Conservation (phyloP, 2,888 invertebrate genomes). For the Geophilus truncorum region DNA sequence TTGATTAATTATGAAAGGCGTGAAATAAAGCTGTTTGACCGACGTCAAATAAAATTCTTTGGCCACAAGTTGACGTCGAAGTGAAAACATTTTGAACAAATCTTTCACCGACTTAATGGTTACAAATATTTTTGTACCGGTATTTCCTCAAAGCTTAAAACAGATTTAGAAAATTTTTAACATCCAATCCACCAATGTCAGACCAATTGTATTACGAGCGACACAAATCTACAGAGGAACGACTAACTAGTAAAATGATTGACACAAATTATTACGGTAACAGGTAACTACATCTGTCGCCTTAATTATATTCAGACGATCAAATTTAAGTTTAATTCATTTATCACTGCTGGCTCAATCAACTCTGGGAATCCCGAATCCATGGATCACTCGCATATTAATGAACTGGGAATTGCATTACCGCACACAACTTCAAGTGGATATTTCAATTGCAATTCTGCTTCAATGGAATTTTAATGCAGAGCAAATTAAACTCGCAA, state of each 20-base stretch:
- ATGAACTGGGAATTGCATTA: slow-evolving; percentile 12
- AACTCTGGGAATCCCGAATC: not conserved
- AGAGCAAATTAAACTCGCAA: not conserved
- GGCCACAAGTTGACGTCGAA: not conserved
- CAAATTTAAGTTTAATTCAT: slow-evolving; percentile 13
- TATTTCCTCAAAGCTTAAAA: too few species aligned
- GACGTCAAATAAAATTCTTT: not conserved
- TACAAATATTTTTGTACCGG: too few species aligned
- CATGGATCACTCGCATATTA: slow-evolving; percentile 18
- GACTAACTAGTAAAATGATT: not conserved
- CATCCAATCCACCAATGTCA: too few species aligned
- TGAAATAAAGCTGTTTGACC: not conserved
- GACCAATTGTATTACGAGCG: not conserved
- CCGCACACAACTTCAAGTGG: not conserved
- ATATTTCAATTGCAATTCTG: not conserved
- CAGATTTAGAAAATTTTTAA: too few species aligned
- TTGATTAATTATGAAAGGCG: slow-evolving; percentile 2
- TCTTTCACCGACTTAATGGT: too few species aligned
- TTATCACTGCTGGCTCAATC: slow-evolving; percentile 12
- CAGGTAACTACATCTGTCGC: not conserved
- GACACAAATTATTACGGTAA: not conserved
- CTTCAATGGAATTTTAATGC: not conserved
- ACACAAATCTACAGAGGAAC: not conserved
- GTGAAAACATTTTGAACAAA: not conserved
- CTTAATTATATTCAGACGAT: not conserved